Evolutionary conservation across 2,888 invertebrate species (phyloP).

Genomic region (Rhagonycha lutea): DNA sequence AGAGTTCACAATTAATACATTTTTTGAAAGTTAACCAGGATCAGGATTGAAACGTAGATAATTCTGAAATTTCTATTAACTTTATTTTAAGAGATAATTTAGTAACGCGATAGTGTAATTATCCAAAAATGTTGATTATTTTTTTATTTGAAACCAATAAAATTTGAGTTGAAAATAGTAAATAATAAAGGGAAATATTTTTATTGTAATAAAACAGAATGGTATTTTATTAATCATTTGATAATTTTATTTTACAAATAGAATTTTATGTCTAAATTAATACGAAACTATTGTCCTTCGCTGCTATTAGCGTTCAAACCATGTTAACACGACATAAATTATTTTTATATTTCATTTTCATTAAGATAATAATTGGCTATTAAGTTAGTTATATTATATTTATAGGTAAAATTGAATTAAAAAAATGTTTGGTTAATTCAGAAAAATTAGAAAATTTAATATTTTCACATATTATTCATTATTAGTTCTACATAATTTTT

Average conservation of each 20-base stretch:
- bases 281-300: not conserved
- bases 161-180: not conserved
- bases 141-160: slow-evolving; percentile 11
- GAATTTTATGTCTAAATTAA: not conserved
- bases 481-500: not conserved
- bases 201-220: not conserved
- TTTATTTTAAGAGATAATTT: not conserved
- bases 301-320: not conserved
- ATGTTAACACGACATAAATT: not conserved
- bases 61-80: not conserved
- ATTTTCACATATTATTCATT: too few relatives aligned
- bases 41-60: too few relatives aligned
- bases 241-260: not conserved
- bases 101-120: not conserved
- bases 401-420: not conserved
- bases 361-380: not conserved
- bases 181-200: not conserved
- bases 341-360: not conserved
- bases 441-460: not conserved
- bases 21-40: not conserved
- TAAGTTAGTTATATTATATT: not conserved
- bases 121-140: not conserved
- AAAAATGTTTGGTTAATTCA: not conserved
- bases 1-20: too few relatives aligned
- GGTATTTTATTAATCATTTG: not conserved